phyloP scores from a whole-genome alignment of 2,888 invertebrate genomes.

The Ophioninae sp. region DNA sequence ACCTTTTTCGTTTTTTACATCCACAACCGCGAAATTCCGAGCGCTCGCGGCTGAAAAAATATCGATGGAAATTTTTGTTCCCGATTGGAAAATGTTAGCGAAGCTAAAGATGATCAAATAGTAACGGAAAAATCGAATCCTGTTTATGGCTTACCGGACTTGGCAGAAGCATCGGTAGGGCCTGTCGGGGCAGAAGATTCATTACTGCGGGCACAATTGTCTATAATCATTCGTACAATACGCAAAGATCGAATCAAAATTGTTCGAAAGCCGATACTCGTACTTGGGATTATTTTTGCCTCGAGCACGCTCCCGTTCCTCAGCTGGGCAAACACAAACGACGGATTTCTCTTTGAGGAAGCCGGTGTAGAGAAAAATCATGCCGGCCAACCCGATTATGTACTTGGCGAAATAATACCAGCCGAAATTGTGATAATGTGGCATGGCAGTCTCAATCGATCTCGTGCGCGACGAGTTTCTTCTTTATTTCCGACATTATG shows the following conservation, averaged over 20 bases:
- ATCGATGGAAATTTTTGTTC: not conserved
- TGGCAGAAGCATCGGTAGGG: conserved; percentile 69
- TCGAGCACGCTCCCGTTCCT: conserved; percentile 54
- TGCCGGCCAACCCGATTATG: conserved; percentile 73
- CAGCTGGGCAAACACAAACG: conserved; percentile 61
- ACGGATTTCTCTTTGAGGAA: conserved; percentile 71
- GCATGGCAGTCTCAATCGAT: conserved; percentile 66
- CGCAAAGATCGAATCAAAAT: conserved; percentile 10
- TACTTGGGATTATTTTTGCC: conserved; percentile 58
- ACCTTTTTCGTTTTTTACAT: conserved; percentile 51
- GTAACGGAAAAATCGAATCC: not conserved
- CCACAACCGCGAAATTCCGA: conserved; percentile 59
- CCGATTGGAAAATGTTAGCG: too few relatives aligned
- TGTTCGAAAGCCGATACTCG: conserved; percentile 50
- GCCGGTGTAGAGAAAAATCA: conserved; percentile 72
- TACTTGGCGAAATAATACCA: conserved; percentile 77
- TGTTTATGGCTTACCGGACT: conserved; percentile 67
- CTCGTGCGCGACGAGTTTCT: not conserved
- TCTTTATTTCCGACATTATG: conserved; percentile 29
- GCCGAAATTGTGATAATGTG: conserved; percentile 71
- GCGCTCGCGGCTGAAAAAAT: conserved; percentile 42
- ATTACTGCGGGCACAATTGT: conserved; percentile 68
- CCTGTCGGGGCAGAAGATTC: conserved; percentile 68
- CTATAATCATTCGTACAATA: conserved; percentile 43
- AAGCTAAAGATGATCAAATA: not conserved